phyloP scores from a whole-genome alignment of 1,140 invertebrate genomes.

The Epicauta chinensis region DNA sequence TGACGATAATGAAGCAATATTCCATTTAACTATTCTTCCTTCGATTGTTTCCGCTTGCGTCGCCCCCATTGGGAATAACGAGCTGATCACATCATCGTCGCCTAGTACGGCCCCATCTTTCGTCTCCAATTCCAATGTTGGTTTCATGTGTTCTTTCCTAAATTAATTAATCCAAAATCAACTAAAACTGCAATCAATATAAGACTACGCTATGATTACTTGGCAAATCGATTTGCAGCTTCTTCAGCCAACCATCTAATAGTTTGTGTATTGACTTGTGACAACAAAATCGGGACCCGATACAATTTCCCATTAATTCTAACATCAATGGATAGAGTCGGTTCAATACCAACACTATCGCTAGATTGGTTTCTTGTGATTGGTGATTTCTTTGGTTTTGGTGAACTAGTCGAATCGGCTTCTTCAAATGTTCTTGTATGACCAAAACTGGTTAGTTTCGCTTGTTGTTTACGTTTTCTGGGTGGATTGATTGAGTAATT shows the following conservation, averaged over 20 bases:
- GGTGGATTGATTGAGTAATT: too few species aligned
- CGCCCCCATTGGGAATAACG: slow-evolving; percentile 48
- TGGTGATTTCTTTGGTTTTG: neutral
- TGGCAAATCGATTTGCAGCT: slow-evolving; percentile 61
- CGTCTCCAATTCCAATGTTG: slow-evolving; percentile 56
- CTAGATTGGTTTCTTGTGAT: neutral
- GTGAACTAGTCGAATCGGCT: slow-evolving; percentile 16
- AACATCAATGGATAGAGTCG: slow-evolving; percentile 50
- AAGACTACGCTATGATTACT: too few species aligned
- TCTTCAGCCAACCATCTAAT: slow-evolving; percentile 65
- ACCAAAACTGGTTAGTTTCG: slow-evolving; percentile 23
- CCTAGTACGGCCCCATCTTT: slow-evolving; percentile 59
- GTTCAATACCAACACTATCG: slow-evolving; percentile 12
- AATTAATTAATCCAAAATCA: slow-evolving; percentile 25
- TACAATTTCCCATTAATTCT: slow-evolving; percentile 57
- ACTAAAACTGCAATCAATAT: too few species aligned
- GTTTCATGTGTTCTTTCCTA: slow-evolving; percentile 57
- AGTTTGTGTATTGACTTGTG: slow-evolving; percentile 51
- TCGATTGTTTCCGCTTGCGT: slow-evolving; percentile 45
- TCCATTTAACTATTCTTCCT: slow-evolving; percentile 56
- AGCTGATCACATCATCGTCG: slow-evolving; percentile 55
- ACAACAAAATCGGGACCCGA: slow-evolving; percentile 54
- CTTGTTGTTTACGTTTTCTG: slow-evolving; percentile 11
- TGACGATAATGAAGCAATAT: slow-evolving; percentile 53
- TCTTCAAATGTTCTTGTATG: slow-evolving; percentile 10